A percentile compares a stretch with the other conserved stretches of the same genome.
Conservation (phyloP, 2,113 vertebrate species). For the Aleadryas rufinucha region DNA sequence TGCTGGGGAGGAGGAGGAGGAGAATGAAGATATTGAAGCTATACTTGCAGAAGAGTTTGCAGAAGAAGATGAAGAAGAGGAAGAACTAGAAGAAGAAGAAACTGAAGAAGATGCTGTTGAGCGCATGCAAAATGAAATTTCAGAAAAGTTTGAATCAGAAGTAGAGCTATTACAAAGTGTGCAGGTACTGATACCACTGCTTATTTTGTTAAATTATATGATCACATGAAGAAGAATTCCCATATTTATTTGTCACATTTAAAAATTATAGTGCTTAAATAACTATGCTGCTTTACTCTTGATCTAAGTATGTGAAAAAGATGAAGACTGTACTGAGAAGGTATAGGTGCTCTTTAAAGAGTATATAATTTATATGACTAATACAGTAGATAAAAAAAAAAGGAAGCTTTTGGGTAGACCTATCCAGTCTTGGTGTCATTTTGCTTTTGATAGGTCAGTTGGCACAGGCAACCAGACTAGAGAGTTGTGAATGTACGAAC, state of each 20-base stretch:
- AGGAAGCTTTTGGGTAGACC: background rate
- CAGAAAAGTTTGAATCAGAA: slow-evolving; percentile 79
- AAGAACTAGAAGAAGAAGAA: slow-evolving; percentile 76
- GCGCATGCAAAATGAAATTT: slow-evolving; percentile 80
- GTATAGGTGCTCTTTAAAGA: background rate
- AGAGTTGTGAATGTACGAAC: background rate
- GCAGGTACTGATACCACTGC: slow-evolving; percentile 65
- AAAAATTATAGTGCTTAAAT: background rate
- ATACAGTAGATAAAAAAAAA: background rate
- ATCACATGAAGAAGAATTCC: background rate
- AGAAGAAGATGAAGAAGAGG: slow-evolving; percentile 69
- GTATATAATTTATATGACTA: background rate
- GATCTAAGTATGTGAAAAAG: background rate
- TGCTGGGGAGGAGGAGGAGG: slow-evolving; percentile 58
- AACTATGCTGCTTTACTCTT: background rate
- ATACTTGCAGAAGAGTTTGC: slow-evolving; percentile 83
- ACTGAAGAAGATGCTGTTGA: slow-evolving; percentile 71
- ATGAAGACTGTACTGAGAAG: background rate
- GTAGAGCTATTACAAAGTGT: slow-evolving; percentile 62
- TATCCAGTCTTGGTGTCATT: background rate
- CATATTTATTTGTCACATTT: background rate
- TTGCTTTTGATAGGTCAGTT: background rate
- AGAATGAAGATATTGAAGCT: slow-evolving; percentile 76
- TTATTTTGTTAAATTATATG: background rate
- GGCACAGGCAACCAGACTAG: background rate